Base-by-base conservation (phyloP, 2,888 invertebrate species). In the Oeneis ivallda region DNA sequence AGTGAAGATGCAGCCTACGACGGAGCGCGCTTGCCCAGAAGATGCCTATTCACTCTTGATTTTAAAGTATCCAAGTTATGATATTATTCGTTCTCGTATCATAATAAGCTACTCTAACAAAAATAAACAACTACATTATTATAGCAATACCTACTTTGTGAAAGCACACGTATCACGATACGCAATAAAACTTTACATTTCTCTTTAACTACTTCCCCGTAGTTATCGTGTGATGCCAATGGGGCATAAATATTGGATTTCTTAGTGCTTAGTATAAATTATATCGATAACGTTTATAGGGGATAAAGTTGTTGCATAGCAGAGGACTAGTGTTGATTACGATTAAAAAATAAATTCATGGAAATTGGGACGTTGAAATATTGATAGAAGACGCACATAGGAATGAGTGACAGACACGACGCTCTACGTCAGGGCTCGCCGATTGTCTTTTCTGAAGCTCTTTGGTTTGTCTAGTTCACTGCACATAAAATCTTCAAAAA, bases 141-240 rank as follows among this genome's bases (percentile, higher is more conserved):
- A 87, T 85, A 85, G 80, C 83, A 80, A 86, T 87, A 88, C n/a
- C n/a, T n/a, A n/a, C 85, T 85, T 85, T 86, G 86, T 86, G 81
- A 81, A 77, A 80, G 74, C 78, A 19, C 53, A 17, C 82, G 79
- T 86, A 87, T 85, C 84, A 85, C 81, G 82, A 79, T 86, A 86
- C 81, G 84, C 84, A 87, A 88, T 90, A 89, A 89, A 89, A 89
- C 86, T 89, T 88, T 87, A 87, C 85, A 88, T 86, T 89, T 81
- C 83, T 82, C 83, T 88, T 88, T 88, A 89, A 88, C 86, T 88
- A 88, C 87, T 88, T 88, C 85, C 79, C 76, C 77, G 80, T 85
- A 85, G 85, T 87, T 86, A 86, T 86, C 79, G 80, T 83, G 82
- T 82, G 82, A 85, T 83, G 82, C 82, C 79, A 82, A 84, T 82